These are phyloP conservation scores for Caenorhabditis remanei DNA, from an alignment of 1,140 invertebrate genomes.

Conservation along the genomic window DNA sequence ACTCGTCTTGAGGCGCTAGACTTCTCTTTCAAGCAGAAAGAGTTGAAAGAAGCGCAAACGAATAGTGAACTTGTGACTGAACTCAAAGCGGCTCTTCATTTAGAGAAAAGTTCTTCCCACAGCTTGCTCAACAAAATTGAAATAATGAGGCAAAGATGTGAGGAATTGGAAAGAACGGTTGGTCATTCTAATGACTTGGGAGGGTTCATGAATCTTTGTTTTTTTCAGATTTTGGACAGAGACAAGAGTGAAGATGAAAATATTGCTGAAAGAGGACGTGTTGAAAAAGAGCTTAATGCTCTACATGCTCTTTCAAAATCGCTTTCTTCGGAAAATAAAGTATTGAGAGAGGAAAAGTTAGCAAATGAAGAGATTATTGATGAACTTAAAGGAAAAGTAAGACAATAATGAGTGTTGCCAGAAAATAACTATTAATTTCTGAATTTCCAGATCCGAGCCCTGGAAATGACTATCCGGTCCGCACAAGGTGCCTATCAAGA, in stretches of 20 bases:
- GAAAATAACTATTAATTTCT: background rate
- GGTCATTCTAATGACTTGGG: background rate
- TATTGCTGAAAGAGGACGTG: constrained; percentile 8
- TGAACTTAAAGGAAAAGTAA: constrained; percentile 43
- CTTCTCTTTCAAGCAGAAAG: background rate
- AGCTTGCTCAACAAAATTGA: constrained; percentile 6
- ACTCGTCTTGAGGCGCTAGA: background rate
- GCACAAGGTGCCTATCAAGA: constrained; percentile 8
- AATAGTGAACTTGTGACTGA: constrained; percentile 18
- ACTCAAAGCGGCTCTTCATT: constrained; percentile 2
- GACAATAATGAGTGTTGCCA: background rate
- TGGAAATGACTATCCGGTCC: constrained; percentile 12
- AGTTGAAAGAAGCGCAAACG: background rate
- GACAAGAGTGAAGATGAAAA: constrained; percentile 18
- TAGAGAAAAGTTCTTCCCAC: constrained; percentile 30
- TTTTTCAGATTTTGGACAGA: constrained; percentile 25
- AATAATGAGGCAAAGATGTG: constrained; percentile 39
- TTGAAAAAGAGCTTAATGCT: constrained; percentile 21
- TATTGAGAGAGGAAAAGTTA: constrained; percentile 23
- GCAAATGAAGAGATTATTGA: constrained; percentile 41
- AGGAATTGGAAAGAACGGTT: constrained; percentile 23
- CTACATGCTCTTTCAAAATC: constrained; percentile 41
- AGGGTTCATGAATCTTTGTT: background rate
- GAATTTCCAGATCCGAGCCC: constrained; percentile 16
- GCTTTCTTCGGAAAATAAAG: constrained; percentile 9